Conservation (phyloP, 2,797 vertebrate genomes). For the Anguilla marmorata region DNA sequence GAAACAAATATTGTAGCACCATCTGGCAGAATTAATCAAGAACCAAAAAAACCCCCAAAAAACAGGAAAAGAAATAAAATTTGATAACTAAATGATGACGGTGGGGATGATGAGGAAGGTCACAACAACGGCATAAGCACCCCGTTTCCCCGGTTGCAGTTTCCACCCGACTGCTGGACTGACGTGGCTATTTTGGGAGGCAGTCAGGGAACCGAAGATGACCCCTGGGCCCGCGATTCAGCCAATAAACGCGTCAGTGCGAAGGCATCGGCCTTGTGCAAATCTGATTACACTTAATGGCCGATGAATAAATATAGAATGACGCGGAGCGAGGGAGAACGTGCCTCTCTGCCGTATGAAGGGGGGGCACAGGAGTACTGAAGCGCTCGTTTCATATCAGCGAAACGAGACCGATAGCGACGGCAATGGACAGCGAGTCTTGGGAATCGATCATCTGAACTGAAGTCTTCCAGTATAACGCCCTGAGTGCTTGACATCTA, state of each 20-base stretch:
- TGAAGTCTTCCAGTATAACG: not conserved
- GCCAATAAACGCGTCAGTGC: conserved; percentile 9
- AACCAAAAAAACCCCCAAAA: not conserved
- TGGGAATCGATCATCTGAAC: not conserved
- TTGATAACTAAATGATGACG: not conserved
- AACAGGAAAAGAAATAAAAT: not conserved
- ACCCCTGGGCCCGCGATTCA: not conserved
- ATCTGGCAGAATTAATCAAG: not conserved
- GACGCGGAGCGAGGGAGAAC: not conserved
- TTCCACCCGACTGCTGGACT: not conserved
- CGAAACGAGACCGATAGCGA: not conserved
- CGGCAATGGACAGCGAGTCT: not conserved
- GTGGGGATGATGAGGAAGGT: not conserved
- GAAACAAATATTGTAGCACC: not conserved
- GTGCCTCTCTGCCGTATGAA: not conserved
- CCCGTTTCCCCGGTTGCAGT: not conserved
- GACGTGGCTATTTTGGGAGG: not conserved
- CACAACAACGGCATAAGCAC: not conserved
- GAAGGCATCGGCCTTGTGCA: not conserved
- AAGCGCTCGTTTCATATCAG: not conserved
- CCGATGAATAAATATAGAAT: not conserved
- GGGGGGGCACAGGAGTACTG: not conserved
- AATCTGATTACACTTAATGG: not conserved
- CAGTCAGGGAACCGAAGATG: not conserved
- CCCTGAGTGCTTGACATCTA: not conserved